A percentile compares a stretch with the other conserved stretches of the same genome.
phyloP scores from a whole-genome alignment of 2,113 vertebrate genomes.

The Carassius carassius region DNA sequence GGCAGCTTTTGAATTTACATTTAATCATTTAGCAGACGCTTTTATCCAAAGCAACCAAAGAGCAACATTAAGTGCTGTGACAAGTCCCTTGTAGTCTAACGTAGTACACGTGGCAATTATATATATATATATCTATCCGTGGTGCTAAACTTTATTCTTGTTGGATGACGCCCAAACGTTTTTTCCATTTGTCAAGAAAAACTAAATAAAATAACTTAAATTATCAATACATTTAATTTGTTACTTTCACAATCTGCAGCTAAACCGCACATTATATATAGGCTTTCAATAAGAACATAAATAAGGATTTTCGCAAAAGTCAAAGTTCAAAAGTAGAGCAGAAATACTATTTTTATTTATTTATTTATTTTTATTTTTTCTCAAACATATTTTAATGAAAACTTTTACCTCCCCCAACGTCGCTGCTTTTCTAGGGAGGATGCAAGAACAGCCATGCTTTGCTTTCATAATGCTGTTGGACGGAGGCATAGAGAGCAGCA shows the following conservation, averaged over 20 bases:
- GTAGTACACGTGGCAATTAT: no score
- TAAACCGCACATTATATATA: background rate
- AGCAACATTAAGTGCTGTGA: no score
- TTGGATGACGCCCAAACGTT: no score
- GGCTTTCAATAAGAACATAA: no score
- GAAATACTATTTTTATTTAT: no score
- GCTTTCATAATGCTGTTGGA: background rate
- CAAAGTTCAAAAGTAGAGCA: no score
- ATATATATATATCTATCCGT: background rate
- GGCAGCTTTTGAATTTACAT: background rate
- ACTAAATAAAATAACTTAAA: background rate
- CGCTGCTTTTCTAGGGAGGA: constrained; percentile 42
- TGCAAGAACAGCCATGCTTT: background rate
- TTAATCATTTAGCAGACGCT: background rate
- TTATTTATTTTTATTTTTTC: background rate
- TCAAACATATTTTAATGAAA: background rate
- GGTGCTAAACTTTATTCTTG: constrained; percentile 12
- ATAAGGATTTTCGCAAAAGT: background rate
- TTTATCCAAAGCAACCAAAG: background rate
- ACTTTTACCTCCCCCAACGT: constrained; percentile 47
- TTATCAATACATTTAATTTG: no score
- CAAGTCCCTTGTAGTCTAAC: no score
- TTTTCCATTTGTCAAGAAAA: background rate
- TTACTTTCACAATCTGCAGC: background rate
- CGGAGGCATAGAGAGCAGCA: background rate